Evolutionary conservation across 2,888 invertebrate genomes (phyloP), one percentile per base, ranked within the genome.

Genomic region (Chalcosyrphus nemorum): DNA sequence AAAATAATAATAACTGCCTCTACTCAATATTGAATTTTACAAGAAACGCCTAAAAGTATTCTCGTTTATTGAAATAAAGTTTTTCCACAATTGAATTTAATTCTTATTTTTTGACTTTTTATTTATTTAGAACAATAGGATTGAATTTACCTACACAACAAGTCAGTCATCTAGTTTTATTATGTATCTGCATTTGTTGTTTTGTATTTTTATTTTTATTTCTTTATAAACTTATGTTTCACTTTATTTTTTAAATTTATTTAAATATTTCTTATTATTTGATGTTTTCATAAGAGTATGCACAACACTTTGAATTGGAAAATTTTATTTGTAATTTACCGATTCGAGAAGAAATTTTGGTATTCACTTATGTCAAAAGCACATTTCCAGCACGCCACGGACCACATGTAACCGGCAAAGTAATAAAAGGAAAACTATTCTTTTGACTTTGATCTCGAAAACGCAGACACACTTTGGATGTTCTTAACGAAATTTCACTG

Each of bases 41-140:
- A 71, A 72, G 66, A 56, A 78, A 82, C 82, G 82, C 82, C 82
- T 82, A 61, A 82, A 82, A 82, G 82, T 82, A 82, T 82, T 82
- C 82, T 81, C 50, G 35, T 68, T 45, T 24, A 15, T 56, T 59
- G 17, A 24, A 24, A 35, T 11, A 15, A 54, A 35, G n/a, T 43
- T 19, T 35, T 61, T 32, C n/a, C 43, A 81, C 66, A 47, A 27
- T 43, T 56, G 9, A 15, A 57, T 47, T 50, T 59, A 9, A 6
- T 19, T 59, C 7, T 41, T 68, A 17, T 24, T 32, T 24, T 32
- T 74, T 50, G 2, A 47, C n/a, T 57, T 29, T n/a, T 56, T 61
- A 27, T 63, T 32, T 52, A 41, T 74, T 57, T 54, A 70, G 1
- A 38, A 27, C 15, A 75, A 68, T 21, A 17, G 54, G 15, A 74